A percentile compares a stretch with the other conserved stretches of the same genome.
phyloP scores from a whole-genome alignment of 1,140 invertebrate genomes.

The Leptopilina clavipes region DNA sequence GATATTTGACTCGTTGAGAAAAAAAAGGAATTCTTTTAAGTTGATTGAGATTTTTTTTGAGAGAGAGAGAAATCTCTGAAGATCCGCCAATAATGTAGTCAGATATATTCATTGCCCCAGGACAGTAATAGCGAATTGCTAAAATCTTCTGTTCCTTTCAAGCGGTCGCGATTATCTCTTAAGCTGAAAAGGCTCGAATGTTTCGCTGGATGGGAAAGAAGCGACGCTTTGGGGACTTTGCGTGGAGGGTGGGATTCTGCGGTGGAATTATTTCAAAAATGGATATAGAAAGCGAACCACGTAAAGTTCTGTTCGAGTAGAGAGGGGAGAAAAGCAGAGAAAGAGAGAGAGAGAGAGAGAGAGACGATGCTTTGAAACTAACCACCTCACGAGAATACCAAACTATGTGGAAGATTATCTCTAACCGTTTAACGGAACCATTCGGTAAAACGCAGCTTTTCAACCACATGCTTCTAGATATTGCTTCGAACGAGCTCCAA shows the following conservation, averaged over 20 bases:
- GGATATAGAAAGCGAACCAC: slow-evolving; percentile 33
- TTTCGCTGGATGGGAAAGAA: slow-evolving; percentile 38
- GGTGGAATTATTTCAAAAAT: slow-evolving; percentile 42
- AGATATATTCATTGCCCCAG: slow-evolving; percentile 24
- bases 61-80: slow-evolving; percentile 1
- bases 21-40: neutral
- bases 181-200: slow-evolving; percentile 34
- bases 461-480: slow-evolving; percentile 34
- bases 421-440: slow-evolving; percentile 51
- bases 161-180: slow-evolving; percentile 43
- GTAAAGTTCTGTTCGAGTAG: slow-evolving; percentile 19
- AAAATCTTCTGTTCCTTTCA: slow-evolving; percentile 36
- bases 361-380: neutral
- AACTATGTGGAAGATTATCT: slow-evolving; percentile 53
- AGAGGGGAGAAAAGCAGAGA: neutral
- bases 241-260: neutral
- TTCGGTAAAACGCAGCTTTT: slow-evolving; percentile 48
- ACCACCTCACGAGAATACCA: slow-evolving; percentile 34
- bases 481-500: slow-evolving; percentile 45
- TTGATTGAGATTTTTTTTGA: neutral
- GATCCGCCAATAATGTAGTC: slow-evolving; percentile 32
- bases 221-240: neutral
- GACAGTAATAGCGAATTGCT: slow-evolving; percentile 10
- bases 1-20: slow-evolving; percentile 37
- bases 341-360: neutral